Percentiles rank a stretch among this genome's conserved stretches.
Conservation (phyloP, 2,888 invertebrate species). For the Andrena fulva region DNA sequence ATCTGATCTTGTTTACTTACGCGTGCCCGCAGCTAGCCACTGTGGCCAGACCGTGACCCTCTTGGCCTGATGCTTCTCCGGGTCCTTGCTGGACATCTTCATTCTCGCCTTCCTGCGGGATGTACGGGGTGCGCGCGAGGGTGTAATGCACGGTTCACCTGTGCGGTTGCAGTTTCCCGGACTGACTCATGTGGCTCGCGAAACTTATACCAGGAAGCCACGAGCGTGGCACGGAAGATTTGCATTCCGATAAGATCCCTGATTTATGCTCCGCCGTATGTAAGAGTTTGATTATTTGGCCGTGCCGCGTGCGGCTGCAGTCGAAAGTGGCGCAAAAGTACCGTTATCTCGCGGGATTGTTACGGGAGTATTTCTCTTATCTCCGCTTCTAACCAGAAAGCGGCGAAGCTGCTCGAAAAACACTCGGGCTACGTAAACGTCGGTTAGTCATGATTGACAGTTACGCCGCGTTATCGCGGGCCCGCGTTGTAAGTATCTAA, state of each 20-base stretch:
- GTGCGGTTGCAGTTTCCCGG: conserved; percentile 14
- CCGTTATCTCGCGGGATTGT: conserved; percentile 43
- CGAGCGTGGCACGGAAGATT: conserved; percentile 53
- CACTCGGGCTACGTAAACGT: conserved; percentile 51
- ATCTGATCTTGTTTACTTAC: conserved; percentile 60
- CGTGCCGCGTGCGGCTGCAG: conserved; percentile 37
- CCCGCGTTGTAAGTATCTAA: conserved; percentile 45
- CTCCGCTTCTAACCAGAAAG: conserved; percentile 11
- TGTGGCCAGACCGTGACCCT: conserved; percentile 71
- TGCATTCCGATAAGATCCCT: conserved; percentile 67
- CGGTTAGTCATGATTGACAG: conserved; percentile 51
- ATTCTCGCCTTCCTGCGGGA: background rate
- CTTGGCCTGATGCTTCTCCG: conserved; percentile 27
- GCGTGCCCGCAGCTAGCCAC: conserved; percentile 74
- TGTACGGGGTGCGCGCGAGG: conserved; percentile 6
- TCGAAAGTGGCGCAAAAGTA: conserved; percentile 35
- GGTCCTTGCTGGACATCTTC: conserved; percentile 54
- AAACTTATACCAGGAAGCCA: conserved; percentile 48
- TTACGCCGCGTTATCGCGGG: conserved; percentile 55
- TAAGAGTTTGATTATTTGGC: conserved; percentile 53
- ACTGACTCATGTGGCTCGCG: conserved; percentile 43
- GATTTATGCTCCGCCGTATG: conserved; percentile 62
- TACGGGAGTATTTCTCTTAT: conserved; percentile 38
- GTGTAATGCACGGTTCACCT: conserved; percentile 27
- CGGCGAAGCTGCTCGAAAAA: conserved; percentile 36